These are phyloP conservation scores for Lissonota sp. DNA, from an alignment of 2,888 invertebrate genomes.

Conservation along the genomic window DNA sequence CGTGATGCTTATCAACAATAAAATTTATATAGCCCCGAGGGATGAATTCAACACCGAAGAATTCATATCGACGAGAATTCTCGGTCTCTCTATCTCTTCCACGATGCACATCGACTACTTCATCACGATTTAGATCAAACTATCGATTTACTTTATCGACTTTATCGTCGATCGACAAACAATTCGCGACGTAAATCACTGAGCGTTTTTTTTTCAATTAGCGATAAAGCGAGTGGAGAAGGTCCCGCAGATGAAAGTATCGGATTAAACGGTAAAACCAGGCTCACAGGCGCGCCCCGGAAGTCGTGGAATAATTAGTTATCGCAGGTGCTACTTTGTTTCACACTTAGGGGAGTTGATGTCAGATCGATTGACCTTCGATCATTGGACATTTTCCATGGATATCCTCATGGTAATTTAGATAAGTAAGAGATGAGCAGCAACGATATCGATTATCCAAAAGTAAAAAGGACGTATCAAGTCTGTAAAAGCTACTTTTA, in stretches of 20 bases:
- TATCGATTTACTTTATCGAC: slow-evolving; percentile 25
- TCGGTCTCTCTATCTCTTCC: neutral
- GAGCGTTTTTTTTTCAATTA: neutral
- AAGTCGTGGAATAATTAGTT: slow-evolving; percentile 31
- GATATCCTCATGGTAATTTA: too few species aligned
- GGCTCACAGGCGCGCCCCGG: slow-evolving; percentile 38
- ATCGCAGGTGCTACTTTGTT: slow-evolving; percentile 52
- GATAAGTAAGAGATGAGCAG: too few species aligned
- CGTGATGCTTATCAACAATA: slow-evolving; percentile 34
- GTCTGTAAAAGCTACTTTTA: too few species aligned
- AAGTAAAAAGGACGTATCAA: too few species aligned
- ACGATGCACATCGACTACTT: neutral
- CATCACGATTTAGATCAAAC: neutral
- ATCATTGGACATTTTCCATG: slow-evolving; percentile 25
- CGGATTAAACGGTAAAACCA: slow-evolving; percentile 24
- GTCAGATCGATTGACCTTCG: slow-evolving; percentile 26
- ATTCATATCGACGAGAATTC: slow-evolving; percentile 31
- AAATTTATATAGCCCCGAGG: slow-evolving; percentile 45
- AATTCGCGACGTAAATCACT: neutral
- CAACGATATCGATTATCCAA: too few species aligned
- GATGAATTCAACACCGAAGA: slow-evolving; percentile 35
- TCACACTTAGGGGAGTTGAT: slow-evolving; percentile 29
- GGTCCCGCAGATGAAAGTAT: slow-evolving; percentile 2
- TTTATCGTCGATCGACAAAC: slow-evolving; percentile 7
- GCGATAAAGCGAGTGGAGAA: slow-evolving; percentile 18